A percentile compares a stretch with the other conserved stretches of the same genome.
phyloP scores from a whole-genome alignment of 30 jellyfish, hydroid and myxozoan species.

The Turritopsis dohrnii region DNA sequence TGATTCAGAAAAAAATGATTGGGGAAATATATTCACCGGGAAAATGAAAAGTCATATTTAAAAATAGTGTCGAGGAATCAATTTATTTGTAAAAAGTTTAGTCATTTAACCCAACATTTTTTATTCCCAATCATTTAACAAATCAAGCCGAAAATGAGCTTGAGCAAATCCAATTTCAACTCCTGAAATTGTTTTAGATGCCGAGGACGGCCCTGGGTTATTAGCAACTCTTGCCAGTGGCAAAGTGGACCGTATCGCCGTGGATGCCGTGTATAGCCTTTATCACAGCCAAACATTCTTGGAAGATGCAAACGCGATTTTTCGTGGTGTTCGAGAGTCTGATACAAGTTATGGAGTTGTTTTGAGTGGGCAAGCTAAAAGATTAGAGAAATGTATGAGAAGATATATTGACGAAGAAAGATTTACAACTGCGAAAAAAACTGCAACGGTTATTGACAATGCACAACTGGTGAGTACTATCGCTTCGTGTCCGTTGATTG shows the following conservation, averaged over 20 bases:
- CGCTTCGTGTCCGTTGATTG: too few species aligned
- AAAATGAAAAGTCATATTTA: too few species aligned
- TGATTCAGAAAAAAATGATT: too few species aligned
- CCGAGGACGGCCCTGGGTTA: neutral
- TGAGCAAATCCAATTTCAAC: too few species aligned
- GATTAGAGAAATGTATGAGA: constrained; percentile 21
- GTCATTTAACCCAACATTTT: too few species aligned
- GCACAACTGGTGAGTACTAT: constrained; percentile 3
- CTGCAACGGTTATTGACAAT: neutral
- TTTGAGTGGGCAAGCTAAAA: constrained; percentile 2
- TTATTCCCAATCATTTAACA: too few species aligned
- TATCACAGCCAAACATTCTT: neutral
- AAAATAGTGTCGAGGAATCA: too few species aligned
- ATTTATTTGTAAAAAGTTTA: too few species aligned
- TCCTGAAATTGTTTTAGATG: neutral
- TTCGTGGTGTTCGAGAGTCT: constrained; percentile 8
- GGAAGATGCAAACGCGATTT: neutral
- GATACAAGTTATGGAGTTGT: constrained; percentile 18
- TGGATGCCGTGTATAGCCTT: constrained; percentile 6
- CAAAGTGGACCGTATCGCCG: constrained; percentile 1
- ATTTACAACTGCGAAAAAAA: neutral
- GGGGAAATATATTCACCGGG: too few species aligned
- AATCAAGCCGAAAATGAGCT: too few species aligned
- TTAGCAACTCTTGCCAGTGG: neutral
- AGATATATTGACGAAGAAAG: neutral